These are phyloP conservation scores for Lacerta agilis DNA, from an alignment of 2,797 vertebrate species.

Conservation along the genomic window DNA sequence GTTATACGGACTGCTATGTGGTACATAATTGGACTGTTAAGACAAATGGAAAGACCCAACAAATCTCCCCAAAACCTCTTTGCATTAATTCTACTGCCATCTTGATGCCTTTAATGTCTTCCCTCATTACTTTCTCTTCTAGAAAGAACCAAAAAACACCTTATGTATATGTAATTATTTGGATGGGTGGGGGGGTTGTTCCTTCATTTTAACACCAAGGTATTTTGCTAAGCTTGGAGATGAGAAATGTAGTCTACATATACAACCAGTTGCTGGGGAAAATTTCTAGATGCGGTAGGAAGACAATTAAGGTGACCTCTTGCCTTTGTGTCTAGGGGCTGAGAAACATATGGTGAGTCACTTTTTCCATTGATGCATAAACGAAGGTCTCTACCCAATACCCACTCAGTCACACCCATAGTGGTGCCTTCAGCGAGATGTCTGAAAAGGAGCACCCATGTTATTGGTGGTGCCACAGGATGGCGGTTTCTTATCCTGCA, in stretches of 20 bases:
- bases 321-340: slow-evolving; percentile 64
- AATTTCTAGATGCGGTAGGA: slow-evolving; percentile 24
- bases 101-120: slow-evolving; percentile 46
- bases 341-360: slow-evolving; percentile 64
- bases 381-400: neutral
- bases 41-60: slow-evolving; percentile 31
- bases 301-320: slow-evolving; percentile 6
- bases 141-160: slow-evolving; percentile 43
- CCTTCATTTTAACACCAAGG: neutral
- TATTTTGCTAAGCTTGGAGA: neutral
- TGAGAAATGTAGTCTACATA: neutral
- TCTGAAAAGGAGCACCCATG: too few relatives aligned
- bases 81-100: slow-evolving; percentile 46
- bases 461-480: too few relatives aligned
- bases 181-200: neutral
- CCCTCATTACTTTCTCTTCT: slow-evolving; percentile 51
- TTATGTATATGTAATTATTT: neutral
- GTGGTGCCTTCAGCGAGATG: neutral
- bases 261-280: neutral
- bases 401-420: neutral
- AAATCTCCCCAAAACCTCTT: slow-evolving; percentile 42
- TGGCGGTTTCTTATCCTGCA: too few relatives aligned
- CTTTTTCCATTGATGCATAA: slow-evolving; percentile 43
- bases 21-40: slow-evolving; percentile 66
- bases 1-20: slow-evolving; percentile 65